phyloP scores from a whole-genome alignment of 1,140 invertebrate species.

The Triops cancriformis region DNA sequence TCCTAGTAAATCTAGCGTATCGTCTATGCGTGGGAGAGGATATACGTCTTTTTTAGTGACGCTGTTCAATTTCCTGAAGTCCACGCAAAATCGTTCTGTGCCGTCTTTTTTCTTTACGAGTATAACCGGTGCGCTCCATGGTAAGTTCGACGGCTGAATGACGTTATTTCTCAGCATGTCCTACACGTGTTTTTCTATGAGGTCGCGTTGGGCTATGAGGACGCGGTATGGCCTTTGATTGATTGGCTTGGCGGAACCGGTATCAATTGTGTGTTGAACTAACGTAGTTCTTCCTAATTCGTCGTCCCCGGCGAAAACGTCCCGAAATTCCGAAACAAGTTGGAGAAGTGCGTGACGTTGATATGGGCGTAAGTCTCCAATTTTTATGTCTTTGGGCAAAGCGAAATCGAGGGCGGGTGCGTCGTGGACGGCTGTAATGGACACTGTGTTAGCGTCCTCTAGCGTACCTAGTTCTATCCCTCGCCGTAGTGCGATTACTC shows the following conservation, averaged over 20 bases:
- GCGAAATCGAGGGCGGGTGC: not conserved
- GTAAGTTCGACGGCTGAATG: slow-evolving; percentile 24
- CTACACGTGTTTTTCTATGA: not conserved
- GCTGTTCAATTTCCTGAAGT: too few species aligned
- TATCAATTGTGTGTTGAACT: not conserved
- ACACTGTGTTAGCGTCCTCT: not conserved
- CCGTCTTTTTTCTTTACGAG: slow-evolving; percentile 27
- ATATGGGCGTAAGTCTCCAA: not conserved
- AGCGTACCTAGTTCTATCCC: not conserved
- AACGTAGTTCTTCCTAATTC: not conserved
- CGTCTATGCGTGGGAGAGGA: too few species aligned
- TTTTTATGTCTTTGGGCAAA: not conserved
- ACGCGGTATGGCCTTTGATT: too few species aligned
- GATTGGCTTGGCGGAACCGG: too few species aligned
- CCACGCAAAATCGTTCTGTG: too few species aligned
- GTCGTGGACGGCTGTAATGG: not conserved
- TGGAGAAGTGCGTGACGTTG: not conserved
- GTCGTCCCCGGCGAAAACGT: not conserved
- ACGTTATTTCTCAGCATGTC: not conserved
- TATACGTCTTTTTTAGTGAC: too few species aligned
- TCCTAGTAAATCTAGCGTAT: too few species aligned
- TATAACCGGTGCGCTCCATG: slow-evolving; percentile 27
- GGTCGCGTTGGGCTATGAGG: not conserved
- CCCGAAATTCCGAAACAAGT: not conserved
- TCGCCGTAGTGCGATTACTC: not conserved